A percentile compares a stretch with the other conserved stretches of the same genome.
Evolutionary conservation across 2,113 vertebrate species (phyloP).

Genomic region (Melanocharis versteri): DNA sequence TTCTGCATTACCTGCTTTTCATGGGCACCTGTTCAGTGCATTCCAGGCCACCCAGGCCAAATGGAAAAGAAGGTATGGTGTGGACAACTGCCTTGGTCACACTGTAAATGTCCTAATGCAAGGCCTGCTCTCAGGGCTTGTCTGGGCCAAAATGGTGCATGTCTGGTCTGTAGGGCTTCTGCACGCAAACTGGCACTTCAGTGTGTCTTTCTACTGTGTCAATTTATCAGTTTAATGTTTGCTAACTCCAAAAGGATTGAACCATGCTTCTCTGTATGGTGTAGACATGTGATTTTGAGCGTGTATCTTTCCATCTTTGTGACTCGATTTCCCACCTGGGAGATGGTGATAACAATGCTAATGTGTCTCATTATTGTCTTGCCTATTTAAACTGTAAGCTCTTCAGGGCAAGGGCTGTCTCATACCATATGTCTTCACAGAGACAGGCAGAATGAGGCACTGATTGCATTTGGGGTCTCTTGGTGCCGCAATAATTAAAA

Average conservation of each 20-base stretch:
- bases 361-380: conserved; percentile 59
- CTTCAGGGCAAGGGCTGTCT: conserved; percentile 58
- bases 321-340: conserved; percentile 43
- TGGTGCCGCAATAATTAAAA: conserved; percentile 65
- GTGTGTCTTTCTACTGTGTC: neutral
- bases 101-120: neutral
- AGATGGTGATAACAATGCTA: conserved; percentile 47
- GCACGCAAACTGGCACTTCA: neutral
- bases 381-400: conserved; percentile 61
- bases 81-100: neutral
- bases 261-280: neutral
- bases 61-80: neutral
- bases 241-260: neutral
- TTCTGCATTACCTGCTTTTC: neutral
- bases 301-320: conserved; percentile 45
- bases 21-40: neutral
- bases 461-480: conserved; percentile 62
- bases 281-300: conserved; percentile 6
- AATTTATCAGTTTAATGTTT: neutral
- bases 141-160: neutral
- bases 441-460: conserved; percentile 48
- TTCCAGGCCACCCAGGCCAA: neutral
- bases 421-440: conserved; percentile 58
- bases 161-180: neutral
- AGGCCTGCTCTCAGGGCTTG: neutral